Conservation (phyloP, 2,113 vertebrate species). For the Pogona vitticeps region DNA sequence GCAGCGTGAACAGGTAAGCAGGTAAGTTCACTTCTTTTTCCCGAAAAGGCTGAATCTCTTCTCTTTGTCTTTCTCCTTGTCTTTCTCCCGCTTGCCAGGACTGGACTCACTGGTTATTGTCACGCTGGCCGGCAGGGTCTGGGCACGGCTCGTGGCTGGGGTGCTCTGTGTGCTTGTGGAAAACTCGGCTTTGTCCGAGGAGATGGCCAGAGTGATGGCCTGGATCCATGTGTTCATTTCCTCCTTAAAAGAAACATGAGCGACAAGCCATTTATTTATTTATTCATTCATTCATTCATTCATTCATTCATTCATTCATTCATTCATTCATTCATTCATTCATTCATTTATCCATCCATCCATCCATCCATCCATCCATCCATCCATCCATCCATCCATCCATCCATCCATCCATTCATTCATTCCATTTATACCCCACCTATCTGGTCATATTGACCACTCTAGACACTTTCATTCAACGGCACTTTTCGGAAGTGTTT, state of each 20-base stretch:
- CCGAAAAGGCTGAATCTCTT: slow-evolving; percentile 98
- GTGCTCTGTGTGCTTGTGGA: slow-evolving; percentile 90
- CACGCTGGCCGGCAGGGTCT: slow-evolving; percentile 90
- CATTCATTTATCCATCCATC: no score
- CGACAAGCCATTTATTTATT: background rate
- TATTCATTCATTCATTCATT: no score
- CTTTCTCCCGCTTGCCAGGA: slow-evolving; percentile 89
- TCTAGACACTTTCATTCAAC: no score
- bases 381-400: no score
- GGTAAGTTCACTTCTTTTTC: slow-evolving; percentile 94
- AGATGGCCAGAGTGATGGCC: slow-evolving; percentile 88
- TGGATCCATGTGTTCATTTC: slow-evolving; percentile 99
- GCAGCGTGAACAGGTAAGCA: slow-evolving; percentile 66
- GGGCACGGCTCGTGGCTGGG: slow-evolving; percentile 89
- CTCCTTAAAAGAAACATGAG: slow-evolving; percentile 79
- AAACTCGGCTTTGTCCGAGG: slow-evolving; percentile 82
- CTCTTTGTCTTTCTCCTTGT: slow-evolving; percentile 97
- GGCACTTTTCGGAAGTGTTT: no score
- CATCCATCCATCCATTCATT: no score
- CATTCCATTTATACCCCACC: no score
- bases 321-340: no score
- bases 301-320: no score
- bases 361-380: no score
- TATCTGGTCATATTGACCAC: no score
- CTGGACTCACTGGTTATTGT: slow-evolving; percentile 90